Percentiles rank a stretch among this genome's conserved stretches.
Conservation (phyloP, 2,888 invertebrate species). For the Molorchus minor region DNA sequence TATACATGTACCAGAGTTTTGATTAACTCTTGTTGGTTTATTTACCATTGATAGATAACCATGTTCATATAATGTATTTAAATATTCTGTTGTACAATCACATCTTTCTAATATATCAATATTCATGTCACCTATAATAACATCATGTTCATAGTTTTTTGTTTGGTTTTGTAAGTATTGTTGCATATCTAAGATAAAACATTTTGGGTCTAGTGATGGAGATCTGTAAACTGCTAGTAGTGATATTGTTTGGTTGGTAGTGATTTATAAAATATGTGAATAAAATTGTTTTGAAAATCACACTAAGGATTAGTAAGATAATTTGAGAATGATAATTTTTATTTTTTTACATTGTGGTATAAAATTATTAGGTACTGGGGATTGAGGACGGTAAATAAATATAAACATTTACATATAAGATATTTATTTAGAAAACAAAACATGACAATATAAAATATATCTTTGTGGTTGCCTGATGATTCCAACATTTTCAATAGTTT, state of each 20-base stretch:
- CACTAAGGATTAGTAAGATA: no score
- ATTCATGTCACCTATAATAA: not conserved
- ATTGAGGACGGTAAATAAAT: no score
- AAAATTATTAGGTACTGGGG: no score
- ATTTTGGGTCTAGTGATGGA: not conserved
- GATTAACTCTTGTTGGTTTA: not conserved
- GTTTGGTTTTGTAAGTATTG: not conserved
- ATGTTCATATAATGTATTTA: not conserved
- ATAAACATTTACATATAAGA: no score
- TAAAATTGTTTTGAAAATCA: no score
- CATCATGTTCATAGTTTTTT: not conserved
- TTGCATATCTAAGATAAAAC: not conserved
- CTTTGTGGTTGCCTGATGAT: no score
- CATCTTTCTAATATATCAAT: not conserved
- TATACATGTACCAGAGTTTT: not conserved
- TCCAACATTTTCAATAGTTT: no score
- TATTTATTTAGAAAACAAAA: no score
- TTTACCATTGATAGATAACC: constrained; percentile 1
- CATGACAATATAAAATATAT: no score
- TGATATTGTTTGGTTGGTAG: not conserved
- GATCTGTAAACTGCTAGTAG: not conserved
- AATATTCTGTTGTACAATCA: not conserved
- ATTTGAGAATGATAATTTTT: no score
- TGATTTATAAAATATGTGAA: no score
- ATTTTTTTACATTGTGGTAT: no score